A percentile compares a stretch with the other conserved stretches of the same genome.
phyloP scores from a whole-genome alignment of 2,113 vertebrate genomes.

The Aptenodytes patagonicus region DNA sequence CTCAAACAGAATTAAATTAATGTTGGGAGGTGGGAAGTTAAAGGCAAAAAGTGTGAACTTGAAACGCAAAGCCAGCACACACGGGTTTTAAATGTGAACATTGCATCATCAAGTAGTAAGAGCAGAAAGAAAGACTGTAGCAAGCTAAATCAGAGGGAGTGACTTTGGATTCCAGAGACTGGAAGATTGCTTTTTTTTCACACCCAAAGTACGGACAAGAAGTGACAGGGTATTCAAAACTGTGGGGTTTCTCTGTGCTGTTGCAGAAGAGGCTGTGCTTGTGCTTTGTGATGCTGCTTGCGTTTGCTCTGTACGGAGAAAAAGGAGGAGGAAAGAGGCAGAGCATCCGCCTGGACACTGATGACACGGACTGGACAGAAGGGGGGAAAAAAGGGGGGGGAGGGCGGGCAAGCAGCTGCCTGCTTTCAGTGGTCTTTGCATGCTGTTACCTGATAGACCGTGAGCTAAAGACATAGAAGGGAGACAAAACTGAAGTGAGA shows the following conservation, averaged over 20 bases:
- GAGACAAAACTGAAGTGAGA: neutral
- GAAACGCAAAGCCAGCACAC: neutral
- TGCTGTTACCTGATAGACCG: neutral
- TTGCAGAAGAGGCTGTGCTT: neutral
- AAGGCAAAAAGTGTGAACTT: neutral
- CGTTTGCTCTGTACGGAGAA: neutral
- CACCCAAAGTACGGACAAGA: accelerated
- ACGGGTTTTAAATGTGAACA: neutral
- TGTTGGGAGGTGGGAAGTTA: neutral
- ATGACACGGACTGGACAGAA: neutral
- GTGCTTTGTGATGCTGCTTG: neutral
- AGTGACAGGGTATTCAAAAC: neutral
- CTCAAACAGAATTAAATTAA: neutral
- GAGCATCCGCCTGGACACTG: neutral
- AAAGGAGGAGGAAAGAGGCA: neutral
- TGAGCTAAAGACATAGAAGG: neutral
- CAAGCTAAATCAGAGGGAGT: neutral
- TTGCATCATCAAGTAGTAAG: neutral
- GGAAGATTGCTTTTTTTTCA: neutral
- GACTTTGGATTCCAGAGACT: neutral
- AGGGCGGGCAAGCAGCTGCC: neutral
- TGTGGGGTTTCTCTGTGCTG: neutral
- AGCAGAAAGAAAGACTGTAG: neutral
- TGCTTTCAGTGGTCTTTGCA: neutral
- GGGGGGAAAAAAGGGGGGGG: accelerated